phyloP scores from a whole-genome alignment of 2,113 vertebrate species.

The Numenius arquata region DNA sequence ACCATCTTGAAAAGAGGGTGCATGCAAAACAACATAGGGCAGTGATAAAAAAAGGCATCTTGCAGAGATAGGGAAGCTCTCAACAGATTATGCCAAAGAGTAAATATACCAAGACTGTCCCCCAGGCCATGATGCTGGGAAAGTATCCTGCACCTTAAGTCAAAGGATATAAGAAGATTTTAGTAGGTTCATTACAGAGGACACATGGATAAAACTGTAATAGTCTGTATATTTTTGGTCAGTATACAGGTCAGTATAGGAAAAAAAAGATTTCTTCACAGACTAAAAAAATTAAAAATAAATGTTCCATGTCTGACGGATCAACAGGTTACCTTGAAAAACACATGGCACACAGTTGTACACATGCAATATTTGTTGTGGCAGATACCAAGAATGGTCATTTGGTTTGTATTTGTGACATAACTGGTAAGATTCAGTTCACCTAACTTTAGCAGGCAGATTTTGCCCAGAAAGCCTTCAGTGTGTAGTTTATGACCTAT shows the following conservation, averaged over 20 bases:
- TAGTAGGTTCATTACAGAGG: not conserved
- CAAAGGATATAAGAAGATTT: not conserved
- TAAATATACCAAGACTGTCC: not conserved
- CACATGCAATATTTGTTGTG: not conserved
- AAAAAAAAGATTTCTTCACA: not conserved
- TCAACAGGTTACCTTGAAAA: not conserved
- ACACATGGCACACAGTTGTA: fast-evolving
- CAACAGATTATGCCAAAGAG: not conserved
- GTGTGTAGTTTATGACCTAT: not conserved
- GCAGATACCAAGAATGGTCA: not conserved
- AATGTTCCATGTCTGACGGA: not conserved
- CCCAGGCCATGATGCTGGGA: not conserved
- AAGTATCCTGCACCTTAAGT: not conserved
- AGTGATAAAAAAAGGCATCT: not conserved
- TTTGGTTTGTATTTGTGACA: not conserved
- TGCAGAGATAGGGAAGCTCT: not conserved
- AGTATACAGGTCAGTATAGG: not conserved
- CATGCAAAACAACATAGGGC: not conserved
- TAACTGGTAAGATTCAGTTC: not conserved
- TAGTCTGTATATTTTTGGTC: not conserved
- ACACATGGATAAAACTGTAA: not conserved
- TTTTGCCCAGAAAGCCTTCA: not conserved
- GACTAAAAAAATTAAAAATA: not conserved
- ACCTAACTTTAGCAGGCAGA: not conserved
- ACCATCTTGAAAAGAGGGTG: not conserved